These are phyloP conservation scores for Sylvia atricapilla DNA, from an alignment of 2,113 vertebrate genomes.

Conservation along the genomic window DNA sequence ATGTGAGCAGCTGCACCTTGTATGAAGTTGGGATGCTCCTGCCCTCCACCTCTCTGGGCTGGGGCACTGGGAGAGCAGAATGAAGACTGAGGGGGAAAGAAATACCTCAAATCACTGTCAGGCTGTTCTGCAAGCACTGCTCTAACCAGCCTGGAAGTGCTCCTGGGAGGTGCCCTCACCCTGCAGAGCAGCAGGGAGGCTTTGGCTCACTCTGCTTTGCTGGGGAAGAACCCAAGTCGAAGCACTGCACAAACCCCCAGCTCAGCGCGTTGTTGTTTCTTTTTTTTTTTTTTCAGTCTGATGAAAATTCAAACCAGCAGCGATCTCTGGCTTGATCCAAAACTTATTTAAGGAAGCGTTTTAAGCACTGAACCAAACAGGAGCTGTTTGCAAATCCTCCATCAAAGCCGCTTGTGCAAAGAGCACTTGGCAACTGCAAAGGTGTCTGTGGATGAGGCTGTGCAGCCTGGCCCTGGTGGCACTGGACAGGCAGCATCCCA, in stretches of 20 bases:
- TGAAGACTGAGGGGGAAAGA: background rate
- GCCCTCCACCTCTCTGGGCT: accelerated
- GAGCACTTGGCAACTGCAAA: background rate
- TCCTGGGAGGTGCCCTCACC: background rate
- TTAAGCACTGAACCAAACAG: background rate
- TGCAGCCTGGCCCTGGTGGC: background rate
- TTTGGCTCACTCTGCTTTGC: background rate
- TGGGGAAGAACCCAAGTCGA: background rate
- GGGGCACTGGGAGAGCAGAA: background rate
- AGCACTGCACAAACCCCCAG: background rate
- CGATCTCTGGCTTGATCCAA: background rate
- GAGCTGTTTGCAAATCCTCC: background rate
- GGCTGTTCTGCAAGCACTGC: background rate
- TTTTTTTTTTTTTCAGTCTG: background rate
- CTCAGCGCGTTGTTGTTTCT: too few relatives aligned
- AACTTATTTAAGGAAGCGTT: background rate
- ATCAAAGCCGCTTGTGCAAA: background rate
- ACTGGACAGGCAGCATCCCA: accelerated
- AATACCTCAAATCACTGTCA: background rate
- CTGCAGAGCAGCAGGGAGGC: background rate
- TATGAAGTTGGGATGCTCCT: background rate
- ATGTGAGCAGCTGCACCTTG: background rate
- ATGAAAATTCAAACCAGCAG: background rate
- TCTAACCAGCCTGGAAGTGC: background rate
- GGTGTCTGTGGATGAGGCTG: accelerated